phyloP scores from a whole-genome alignment of 2,113 vertebrate genomes.

The Tyto alba region DNA sequence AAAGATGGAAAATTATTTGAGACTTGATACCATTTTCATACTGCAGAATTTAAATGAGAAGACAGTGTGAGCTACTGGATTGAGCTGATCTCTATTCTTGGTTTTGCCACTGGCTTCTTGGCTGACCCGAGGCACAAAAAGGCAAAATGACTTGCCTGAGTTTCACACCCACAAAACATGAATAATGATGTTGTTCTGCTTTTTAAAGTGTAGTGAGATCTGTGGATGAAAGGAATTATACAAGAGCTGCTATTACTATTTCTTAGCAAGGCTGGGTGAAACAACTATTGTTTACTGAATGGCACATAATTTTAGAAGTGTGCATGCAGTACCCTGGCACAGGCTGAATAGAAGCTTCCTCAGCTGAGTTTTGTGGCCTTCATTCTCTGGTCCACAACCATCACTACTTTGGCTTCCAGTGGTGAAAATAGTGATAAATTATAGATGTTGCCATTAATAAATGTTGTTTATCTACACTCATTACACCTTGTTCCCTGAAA shows the following conservation, averaged over 20 bases:
- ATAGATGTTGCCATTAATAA: not conserved
- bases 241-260: not conserved
- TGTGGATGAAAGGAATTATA: not conserved
- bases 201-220: not conserved
- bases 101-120: not conserved
- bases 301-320: not conserved
- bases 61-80: not conserved
- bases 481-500: not conserved
- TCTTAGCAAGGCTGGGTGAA: not conserved
- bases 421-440: not conserved
- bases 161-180: not conserved
- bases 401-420: not conserved
- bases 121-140: not conserved
- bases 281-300: not conserved
- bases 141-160: not conserved
- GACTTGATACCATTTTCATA: not conserved
- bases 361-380: not conserved
- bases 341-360: not conserved
- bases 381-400: not conserved
- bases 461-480: not conserved
- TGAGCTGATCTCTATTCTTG: not conserved
- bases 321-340: not conserved
- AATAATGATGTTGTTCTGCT: not conserved
- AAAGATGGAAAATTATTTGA: not conserved
- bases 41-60: constrained; percentile 4